Evolutionary conservation across 2,797 vertebrate species (phyloP), one percentile per base, ranked within the genome.

Genomic region (Xyrichtys novacula): DNA sequence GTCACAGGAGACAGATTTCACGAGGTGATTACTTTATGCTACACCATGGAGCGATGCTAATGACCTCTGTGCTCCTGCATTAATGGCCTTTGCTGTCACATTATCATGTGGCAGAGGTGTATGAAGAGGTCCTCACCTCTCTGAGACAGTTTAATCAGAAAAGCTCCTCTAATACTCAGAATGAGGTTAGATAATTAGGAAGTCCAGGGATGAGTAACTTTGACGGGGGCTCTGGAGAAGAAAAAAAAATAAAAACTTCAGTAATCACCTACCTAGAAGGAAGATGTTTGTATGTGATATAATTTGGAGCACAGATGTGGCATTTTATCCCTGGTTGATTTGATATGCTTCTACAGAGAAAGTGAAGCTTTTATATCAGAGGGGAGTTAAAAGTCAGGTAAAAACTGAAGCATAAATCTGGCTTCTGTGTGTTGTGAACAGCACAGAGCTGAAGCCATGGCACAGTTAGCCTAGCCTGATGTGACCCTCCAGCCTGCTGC

Each of bases 41-140:
- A 85, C 85, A 81, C 85, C 92, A 92, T 92, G 93, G 86, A 76
- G 93, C 54, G 91, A 93, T 93, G 90, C 90, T 94, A 95, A 94
- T 94, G 91, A 94, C 93, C 92, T 93, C 91, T 94, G 91, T 94
- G 94, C 88, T 92, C 87, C 79, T 91, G 93, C 93, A 94, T 94
- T 93, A 95, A 94, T 94, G 89, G 88, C 85, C 87, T 91, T 87
- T 89, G 90, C 83, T 90, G 87, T 86, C 92, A 92, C 86, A 90
- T 91, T 90, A 88, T 86, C 82, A 72, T 89, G 86, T 86, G 85
- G 81, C 84, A 80, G 86, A 90, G 85, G 89, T 90, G 86, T 86
- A 84, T 81, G 84, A 87, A 76, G 76, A 88, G 86, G 84, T 81
- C 81, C 74, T 86, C 83, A 78, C 86, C 85, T 79, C 55, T 61